Base-by-base conservation (phyloP, 1,140 invertebrate genomes). In the Solen grandis region DNA sequence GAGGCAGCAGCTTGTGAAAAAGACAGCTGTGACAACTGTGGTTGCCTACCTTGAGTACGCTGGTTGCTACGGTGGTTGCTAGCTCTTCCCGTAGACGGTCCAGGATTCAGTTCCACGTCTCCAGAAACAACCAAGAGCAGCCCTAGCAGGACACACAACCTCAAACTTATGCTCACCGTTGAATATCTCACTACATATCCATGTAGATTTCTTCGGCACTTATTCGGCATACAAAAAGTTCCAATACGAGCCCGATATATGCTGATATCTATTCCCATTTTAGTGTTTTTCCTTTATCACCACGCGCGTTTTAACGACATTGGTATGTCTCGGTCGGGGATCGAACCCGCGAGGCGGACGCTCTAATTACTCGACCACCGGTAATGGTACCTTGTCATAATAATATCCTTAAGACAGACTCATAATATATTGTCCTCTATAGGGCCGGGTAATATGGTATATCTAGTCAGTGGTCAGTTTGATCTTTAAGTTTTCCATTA, bases 1-100 rank as follows among this genome's bases (percentile, higher is more conserved):
- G 62, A 36, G 4, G 33, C 10, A n/a, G 60, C 19, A 19, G 35
- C 5, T 35, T 33, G 36, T 22, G 31, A 65, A 65, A 35, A n/a
- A n/a, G n/a, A n/a, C n/a, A n/a, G n/a, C n/a, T n/a, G n/a, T 65
- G 62, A 65, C 19, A 65, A 36, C 62, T 65, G 62, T 65, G 8
- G 33, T 38, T 65, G 62, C 25, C 62, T 65, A 25, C 13, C 38
- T 35, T 33, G 16, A 36, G 62, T 22, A 19, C 31, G 62, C 2
- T 65, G 13, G 33, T 8, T 36, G 25, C 31, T 25, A 33, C 16
- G 16, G n/a, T n/a, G n/a, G n/a, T n/a, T n/a, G n/a, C n/a, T n/a
- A n/a, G n/a, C n/a, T 65, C 36, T 33, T 2, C 66, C 38, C n/a
- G 10, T 33, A 14, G 10, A 35, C 22, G 65, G 65, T 46, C 66